These are phyloP conservation scores for Rhynchonema sp. DNA, from an alignment of 2,888 invertebrate species.

Conservation along the genomic window DNA sequence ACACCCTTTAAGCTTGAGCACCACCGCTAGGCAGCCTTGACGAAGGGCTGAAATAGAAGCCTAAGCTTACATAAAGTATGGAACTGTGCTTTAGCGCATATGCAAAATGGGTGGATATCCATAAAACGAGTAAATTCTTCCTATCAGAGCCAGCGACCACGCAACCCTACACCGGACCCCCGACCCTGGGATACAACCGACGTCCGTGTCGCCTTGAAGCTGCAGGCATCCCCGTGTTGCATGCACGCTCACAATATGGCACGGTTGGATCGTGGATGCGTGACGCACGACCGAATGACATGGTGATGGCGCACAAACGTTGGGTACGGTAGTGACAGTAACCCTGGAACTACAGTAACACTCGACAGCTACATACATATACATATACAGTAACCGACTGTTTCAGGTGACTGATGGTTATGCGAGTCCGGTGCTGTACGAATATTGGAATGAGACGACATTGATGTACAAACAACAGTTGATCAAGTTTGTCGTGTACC, in stretches of 20 bases:
- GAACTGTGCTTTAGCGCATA: no score
- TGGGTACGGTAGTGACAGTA: no score
- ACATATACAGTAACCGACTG: not conserved
- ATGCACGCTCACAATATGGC: constrained; percentile 25
- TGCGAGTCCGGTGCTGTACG: constrained; percentile 25
- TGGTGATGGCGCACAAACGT: constrained; percentile 2
- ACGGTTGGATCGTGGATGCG: constrained; percentile 25
- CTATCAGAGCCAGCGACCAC: not conserved
- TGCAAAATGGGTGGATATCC: no score
- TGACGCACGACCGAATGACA: constrained; percentile 16
- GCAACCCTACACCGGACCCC: constrained; percentile 20
- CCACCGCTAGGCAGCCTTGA: no score
- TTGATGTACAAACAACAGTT: constrained; percentile 25
- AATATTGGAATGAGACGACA: constrained; percentile 21
- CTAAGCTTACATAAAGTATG: no score
- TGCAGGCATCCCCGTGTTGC: constrained; percentile 26
- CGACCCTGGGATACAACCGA: constrained; percentile 21
- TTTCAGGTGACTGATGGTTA: constrained; percentile 23
- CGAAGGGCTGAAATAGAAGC: no score
- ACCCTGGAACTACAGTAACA: no score
- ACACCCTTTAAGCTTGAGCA: no score
- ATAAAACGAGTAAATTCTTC: no score
- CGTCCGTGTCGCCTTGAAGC: constrained; percentile 11
- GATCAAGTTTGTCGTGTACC: constrained; percentile 21
- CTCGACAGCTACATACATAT: no score